A percentile compares a stretch with the other conserved stretches of the same genome.
phyloP scores from a whole-genome alignment of 2,797 vertebrate genomes.

The Benthosema pterotum region DNA sequence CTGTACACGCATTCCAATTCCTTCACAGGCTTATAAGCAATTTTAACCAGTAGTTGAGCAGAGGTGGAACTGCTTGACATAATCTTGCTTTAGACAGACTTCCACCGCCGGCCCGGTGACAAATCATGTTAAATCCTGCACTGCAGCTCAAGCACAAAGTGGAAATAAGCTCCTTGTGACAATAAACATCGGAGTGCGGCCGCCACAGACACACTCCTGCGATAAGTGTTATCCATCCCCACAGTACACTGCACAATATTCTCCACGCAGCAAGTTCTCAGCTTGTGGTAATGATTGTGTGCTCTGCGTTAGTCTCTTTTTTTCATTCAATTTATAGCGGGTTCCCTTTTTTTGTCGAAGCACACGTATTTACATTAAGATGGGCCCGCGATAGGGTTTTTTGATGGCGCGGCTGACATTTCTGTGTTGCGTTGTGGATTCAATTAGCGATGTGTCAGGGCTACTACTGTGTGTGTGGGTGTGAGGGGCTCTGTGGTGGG shows the following conservation, averaged over 20 bases:
- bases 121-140: conserved; percentile 79
- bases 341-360: conserved; percentile 2
- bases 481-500: conserved; percentile 13
- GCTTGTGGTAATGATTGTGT: conserved; percentile 59
- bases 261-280: conserved; percentile 50
- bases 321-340: conserved; percentile 38
- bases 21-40: conserved; percentile 85
- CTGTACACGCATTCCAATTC: conserved; percentile 80
- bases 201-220: conserved; percentile 55
- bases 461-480: conserved; percentile 13
- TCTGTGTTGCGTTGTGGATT: conserved; percentile 20
- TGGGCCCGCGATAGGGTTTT: no score
- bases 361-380: background rate
- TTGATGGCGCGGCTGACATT: background rate
- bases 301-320: conserved; percentile 53
- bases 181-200: conserved; percentile 64
- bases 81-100: conserved; percentile 77
- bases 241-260: conserved; percentile 47
- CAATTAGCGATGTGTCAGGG: conserved; percentile 1
- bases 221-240: conserved; percentile 63
- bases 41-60: conserved; percentile 84
- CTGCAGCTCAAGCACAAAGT: conserved; percentile 75
- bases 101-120: conserved; percentile 76
- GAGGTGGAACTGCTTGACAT: conserved; percentile 82
- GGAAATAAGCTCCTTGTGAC: conserved; percentile 62